Evolutionary conservation across 1,140 invertebrate species (phyloP), one percentile per base, ranked within the genome.

Genomic region (Aphelinus atriplicis): DNA sequence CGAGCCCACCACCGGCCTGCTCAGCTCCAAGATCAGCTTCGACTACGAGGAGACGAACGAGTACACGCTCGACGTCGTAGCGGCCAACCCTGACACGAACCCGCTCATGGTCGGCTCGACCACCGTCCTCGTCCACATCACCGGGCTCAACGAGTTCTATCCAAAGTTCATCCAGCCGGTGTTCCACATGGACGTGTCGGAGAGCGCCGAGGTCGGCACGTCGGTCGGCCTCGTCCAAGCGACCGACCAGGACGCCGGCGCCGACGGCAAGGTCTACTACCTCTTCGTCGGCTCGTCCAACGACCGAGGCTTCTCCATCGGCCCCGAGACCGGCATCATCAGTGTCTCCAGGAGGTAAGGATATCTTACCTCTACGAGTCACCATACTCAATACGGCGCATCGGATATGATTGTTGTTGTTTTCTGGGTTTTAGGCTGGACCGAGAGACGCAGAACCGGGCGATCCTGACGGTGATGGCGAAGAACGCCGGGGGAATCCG

Each of bases 141-240:
- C 93, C 0, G 96, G 97, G 0, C 92, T 95, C 0, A 98, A 98
- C 85, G 97, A 99, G 87, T 98, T 91, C 82, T 96, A 93, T 86
- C 97, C 97, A 0, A 92, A 93, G 79, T 99, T 99, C 84, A 90
- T 95, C 60, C 94, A 97, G 85, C 93, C 95, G 1, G 93, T 95
- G 1, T 99, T 98, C 82, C 93, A 96, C 80, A 97, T 98, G 86
- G 94, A 95, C 81, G 95, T 98, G 5, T 97, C 95, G 7, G 97
- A 99, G 88, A 96, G 96, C 47, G 94, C 96, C 0, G 91, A 93
- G 71, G 91, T 97, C 7, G 96, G 96, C 5, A 95, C 94, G 3
- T 92, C 92, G 43, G 93, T 99, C 45, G 97, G 97, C 3, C 90
- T 91, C 26, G 93, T 99, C 51, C 92, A 94, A 86, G 97, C 97